phyloP scores from a whole-genome alignment of 2,113 vertebrate genomes.

The Gavialis gangeticus region DNA sequence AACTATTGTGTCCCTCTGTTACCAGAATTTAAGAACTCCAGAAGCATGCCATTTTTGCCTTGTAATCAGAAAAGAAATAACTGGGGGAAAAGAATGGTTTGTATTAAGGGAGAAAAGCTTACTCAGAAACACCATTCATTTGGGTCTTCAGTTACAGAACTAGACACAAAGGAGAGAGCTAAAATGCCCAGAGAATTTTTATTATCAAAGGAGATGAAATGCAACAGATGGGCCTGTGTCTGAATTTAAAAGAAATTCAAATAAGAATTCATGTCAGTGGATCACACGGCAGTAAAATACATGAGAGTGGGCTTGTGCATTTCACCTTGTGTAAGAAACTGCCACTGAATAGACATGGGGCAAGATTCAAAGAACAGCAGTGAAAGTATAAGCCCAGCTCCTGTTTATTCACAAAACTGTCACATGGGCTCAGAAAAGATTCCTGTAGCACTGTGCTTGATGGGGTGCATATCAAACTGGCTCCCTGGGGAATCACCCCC shows the following conservation, averaged over 20 bases:
- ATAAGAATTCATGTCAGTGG: not conserved
- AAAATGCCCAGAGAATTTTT: not conserved
- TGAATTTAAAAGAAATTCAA: not conserved
- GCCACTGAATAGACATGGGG: not conserved
- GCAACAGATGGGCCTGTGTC: not conserved
- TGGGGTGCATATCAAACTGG: not conserved
- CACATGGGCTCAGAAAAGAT: not conserved
- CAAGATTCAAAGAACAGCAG: not conserved
- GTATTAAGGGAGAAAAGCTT: not conserved
- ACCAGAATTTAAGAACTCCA: not conserved
- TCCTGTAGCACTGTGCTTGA: not conserved
- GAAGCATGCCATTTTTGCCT: not conserved
- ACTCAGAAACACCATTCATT: not conserved
- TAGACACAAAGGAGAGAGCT: not conserved
- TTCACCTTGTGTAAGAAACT: not conserved
- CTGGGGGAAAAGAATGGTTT: not conserved
- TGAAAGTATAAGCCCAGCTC: not conserved
- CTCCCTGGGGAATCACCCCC: not conserved
- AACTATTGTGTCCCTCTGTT: not conserved
- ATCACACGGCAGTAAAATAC: not conserved
- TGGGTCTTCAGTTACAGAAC: not conserved
- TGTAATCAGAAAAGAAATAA: not conserved
- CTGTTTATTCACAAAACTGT: not conserved
- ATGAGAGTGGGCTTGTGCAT: not conserved
- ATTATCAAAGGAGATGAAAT: not conserved